These are phyloP conservation scores for Aphelocoma californica DNA, from an alignment of 2,797 vertebrate genomes.

Conservation along the genomic window DNA sequence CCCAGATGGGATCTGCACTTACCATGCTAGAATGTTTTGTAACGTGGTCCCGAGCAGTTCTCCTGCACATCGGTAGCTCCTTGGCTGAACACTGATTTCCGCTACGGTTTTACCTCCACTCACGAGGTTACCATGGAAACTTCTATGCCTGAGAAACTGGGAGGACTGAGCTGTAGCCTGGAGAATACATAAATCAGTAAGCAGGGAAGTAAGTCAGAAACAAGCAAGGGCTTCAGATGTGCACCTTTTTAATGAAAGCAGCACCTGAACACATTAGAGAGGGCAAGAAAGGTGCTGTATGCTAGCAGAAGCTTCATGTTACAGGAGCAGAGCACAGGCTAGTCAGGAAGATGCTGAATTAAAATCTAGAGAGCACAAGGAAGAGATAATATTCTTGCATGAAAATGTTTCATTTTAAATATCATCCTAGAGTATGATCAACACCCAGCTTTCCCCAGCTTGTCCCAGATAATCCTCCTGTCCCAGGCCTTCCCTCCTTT, in stretches of 20 bases:
- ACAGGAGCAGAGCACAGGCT: not conserved
- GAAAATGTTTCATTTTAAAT: not conserved
- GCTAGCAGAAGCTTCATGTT: not conserved
- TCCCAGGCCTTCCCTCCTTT: not conserved
- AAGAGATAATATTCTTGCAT: not conserved
- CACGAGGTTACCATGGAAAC: conserved; percentile 29
- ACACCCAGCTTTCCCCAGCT: not conserved
- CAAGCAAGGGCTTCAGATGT: not conserved
- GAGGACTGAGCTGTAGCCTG: not conserved
- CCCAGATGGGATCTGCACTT: not conserved
- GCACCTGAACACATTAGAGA: accelerated
- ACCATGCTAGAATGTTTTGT: accelerated
- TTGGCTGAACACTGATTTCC: not conserved
- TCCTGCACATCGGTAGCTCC: not conserved
- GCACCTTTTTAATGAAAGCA: not conserved
- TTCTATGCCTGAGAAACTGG: not conserved
- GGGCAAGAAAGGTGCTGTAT: not conserved
- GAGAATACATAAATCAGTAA: not conserved
- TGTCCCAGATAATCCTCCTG: not conserved
- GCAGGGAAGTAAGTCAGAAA: not conserved
- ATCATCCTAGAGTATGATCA: not conserved
- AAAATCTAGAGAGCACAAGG: not conserved
- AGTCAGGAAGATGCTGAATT: not conserved
- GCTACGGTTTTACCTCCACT: not conserved
- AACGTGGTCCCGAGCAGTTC: not conserved